Percentiles rank a stretch among this genome's conserved stretches.
phyloP scores from a whole-genome alignment of 1,140 invertebrate genomes.

The Lordiphosa collinella region DNA sequence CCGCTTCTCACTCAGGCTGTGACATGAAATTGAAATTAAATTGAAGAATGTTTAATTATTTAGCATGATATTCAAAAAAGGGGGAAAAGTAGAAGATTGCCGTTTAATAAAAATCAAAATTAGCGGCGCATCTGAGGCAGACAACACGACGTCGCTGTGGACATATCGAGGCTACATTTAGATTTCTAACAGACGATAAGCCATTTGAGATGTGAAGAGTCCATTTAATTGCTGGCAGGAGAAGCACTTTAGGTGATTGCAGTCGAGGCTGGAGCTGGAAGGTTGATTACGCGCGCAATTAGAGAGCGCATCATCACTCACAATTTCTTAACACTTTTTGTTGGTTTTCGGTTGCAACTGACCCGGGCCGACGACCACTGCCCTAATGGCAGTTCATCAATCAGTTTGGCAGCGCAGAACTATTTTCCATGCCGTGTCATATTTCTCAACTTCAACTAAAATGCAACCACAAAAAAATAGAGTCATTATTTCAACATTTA shows the following conservation, averaged over 20 bases:
- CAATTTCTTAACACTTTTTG: conserved; percentile 71
- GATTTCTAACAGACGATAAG: conserved; percentile 55
- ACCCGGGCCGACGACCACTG: conserved; percentile 25
- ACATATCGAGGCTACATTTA: conserved; percentile 45
- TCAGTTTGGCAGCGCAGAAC: conserved; percentile 61
- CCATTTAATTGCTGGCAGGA: conserved; percentile 57
- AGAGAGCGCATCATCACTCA: conserved; percentile 71
- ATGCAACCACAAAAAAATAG: conserved; percentile 21
- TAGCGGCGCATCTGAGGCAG: conserved; percentile 62
- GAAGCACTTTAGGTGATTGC: conserved; percentile 57
- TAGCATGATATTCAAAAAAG: conserved; percentile 65
- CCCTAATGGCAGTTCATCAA: conserved; percentile 70
- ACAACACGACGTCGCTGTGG: conserved; percentile 54
- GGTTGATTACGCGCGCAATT: conserved; percentile 71
- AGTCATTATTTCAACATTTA: conserved; percentile 72
- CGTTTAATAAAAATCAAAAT: conserved; percentile 70
- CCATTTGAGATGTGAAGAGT: conserved; percentile 25
- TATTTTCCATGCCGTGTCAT: conserved; percentile 46
- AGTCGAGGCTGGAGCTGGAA: conserved; percentile 17
- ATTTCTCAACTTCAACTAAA: conserved; percentile 49
- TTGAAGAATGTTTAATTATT: conserved; percentile 71
- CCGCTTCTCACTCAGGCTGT: conserved; percentile 43
- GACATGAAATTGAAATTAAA: conserved; percentile 74
- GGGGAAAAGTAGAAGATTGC: conserved; percentile 37
- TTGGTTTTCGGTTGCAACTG: conserved; percentile 20